Base-by-base conservation (phyloP, 2,797 vertebrate genomes). In the Pangasius krempfi region DNA sequence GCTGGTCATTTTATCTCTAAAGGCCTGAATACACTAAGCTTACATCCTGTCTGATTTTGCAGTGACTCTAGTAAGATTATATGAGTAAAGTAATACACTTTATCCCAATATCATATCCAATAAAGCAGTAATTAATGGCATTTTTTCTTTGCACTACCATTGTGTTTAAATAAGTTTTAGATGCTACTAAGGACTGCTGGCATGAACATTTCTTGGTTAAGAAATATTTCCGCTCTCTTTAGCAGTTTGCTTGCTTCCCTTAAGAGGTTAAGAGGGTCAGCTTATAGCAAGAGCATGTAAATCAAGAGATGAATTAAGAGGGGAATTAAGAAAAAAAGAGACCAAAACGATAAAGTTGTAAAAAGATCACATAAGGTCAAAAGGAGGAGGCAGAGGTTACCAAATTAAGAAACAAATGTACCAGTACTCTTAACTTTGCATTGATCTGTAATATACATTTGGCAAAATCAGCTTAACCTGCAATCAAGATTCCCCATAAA, bases 11-110 rank as follows among this genome's bases (percentile, higher is more conserved):
- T 58, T 37, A 44, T 85, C 22, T 73, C 22, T 52, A 75, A 75
- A 64, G 85, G 85, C 72, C 85, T 50, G 58, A 76, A 86, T 64
- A 62, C 72, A 64, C 85, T 64, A 86, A 62, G 85, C 56, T 73
- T 56, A 54, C 22, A 40, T n/a, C 9, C 56, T 6, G 62, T 68
- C 16, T 68, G 12, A 66, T 84, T 84, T 66, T 30, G 27, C 54
- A 81, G 13, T 60, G 22, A 27, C 62, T 82, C 56, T 40, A 62
- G 79, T 30, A 50, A 30, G 44, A 66, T 22, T n/a, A 18, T 52
- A 18, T 84, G 60, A 84, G 82, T 27, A 82, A 82, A 3, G 33
- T 62, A n/a, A 62, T 80, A 56, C 27, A 68, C n/a, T 50, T 66
- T 30, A 33, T 84, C 18, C 82, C 40, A 68, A 84, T 50, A 66